Evolutionary conservation across 2,888 invertebrate species (phyloP), one percentile per base, ranked within the genome.

Genomic region (Ophion ellenae): DNA sequence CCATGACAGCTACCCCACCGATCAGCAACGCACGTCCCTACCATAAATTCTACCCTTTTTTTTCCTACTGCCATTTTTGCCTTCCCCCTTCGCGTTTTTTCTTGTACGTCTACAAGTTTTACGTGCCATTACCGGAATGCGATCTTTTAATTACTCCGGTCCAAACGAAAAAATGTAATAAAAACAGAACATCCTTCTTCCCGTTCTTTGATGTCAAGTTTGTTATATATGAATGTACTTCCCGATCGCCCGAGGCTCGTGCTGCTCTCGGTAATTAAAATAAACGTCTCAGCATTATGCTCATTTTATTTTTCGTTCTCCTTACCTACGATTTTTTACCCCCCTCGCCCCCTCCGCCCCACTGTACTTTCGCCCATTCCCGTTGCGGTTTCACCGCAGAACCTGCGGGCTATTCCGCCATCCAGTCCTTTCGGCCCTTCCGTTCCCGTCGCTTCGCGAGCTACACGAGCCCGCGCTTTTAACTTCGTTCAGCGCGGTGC

Each of bases 31-130:
- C 84, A 81, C 73, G 81, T 79, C 24, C 66, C 79, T 66, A 74
- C 63, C 70, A 84, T 85, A 85, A 87, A 87, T 85, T 86, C 67
- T 40, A 74, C 40, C 61, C 24, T 32, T 69, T 40, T 74, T 11
- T 66, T 24, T 24, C 47, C 36, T 63, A n/a, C 59, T 20, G 40
- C 36, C 71, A 66, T 79, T 69, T 9, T 61, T 79, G 20, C 24
- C 53, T 36, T 24, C 14, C 17, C 36, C 67, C 59, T 45, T 57
- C 53, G 24, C 32, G 6, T 2, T 24, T 69, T 67, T 63, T 69
- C 32, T 59, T 69, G 47, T 69, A 69, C 17, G 20, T 45, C 53
- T 24, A 81, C 5, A 61, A 63, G 14, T 70, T 81, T 70, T 24
- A 63, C 47, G 9, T 63, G 67, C 36, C n/a, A 67, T 75, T 57